phyloP scores from a whole-genome alignment of 2,888 invertebrate species.

The Dexiosoma caninum region DNA sequence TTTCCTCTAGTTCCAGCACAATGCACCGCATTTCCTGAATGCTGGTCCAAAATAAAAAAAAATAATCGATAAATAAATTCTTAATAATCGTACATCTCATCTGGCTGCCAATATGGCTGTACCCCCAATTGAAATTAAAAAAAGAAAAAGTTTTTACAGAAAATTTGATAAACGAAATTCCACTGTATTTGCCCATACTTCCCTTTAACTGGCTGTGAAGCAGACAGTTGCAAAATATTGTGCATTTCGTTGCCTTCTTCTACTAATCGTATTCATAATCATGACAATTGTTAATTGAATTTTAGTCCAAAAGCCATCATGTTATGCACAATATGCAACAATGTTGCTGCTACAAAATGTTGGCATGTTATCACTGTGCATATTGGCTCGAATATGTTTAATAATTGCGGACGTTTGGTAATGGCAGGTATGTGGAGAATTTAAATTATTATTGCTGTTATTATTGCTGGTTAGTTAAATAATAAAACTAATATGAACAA shows the following conservation, averaged over 20 bases:
- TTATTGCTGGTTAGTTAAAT: background rate
- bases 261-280: conserved; percentile 41
- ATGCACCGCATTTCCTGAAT: no score
- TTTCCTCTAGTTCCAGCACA: no score
- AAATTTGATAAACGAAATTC: no score
- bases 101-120: no score
- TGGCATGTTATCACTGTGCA: conserved; percentile 36
- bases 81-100: no score
- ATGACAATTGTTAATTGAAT: conserved; percentile 74
- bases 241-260: conserved; percentile 1
- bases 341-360: conserved; percentile 27
- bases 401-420: conserved; percentile 13
- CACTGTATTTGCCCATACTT: background rate
- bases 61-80: no score
- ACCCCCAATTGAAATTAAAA: no score
- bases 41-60: no score
- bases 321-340: conserved; percentile 55
- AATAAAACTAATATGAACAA: background rate
- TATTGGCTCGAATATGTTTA: conserved; percentile 33
- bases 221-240: background rate
- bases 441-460: conserved; percentile 5
- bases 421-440: background rate
- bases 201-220: no score
- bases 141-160: no score
- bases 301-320: conserved; percentile 64